Evolutionary conservation across 2,113 vertebrate genomes (phyloP).

Genomic region (Malaclemys terrapin): DNA sequence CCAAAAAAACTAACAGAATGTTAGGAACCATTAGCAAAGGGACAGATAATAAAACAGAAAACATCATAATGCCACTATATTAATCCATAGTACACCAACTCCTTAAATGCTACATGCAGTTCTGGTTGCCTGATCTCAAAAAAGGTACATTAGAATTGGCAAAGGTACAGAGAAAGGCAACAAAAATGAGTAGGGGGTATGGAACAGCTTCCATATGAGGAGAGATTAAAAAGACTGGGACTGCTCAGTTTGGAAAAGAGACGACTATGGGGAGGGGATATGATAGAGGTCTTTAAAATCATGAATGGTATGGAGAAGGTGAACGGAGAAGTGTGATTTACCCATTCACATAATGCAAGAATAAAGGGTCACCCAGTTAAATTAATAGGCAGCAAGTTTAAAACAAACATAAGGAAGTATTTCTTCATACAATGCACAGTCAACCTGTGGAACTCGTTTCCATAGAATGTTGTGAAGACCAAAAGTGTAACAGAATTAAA

Average conservation of each 20-base stretch:
- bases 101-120: not conserved
- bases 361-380: too few species aligned
- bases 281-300: not conserved
- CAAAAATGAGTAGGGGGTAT: not conserved
- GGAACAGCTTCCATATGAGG: too few species aligned
- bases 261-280: not conserved
- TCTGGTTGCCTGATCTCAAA: not conserved
- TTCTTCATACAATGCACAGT: not conserved
- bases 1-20: not conserved
- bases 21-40: not conserved
- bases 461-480: not conserved
- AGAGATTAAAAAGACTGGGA: too few species aligned
- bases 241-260: too few species aligned
- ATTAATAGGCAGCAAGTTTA: not conserved
- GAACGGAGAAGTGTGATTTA: not conserved
- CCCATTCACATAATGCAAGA: not conserved
- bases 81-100: not conserved
- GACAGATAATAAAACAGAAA: not conserved
- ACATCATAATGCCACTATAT: not conserved
- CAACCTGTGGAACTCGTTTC: not conserved
- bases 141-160: not conserved
- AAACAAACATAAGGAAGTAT: not conserved
- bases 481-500: not conserved
- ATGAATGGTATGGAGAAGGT: not conserved
- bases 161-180: not conserved